Evolutionary conservation across 2,113 vertebrate species (phyloP).

Genomic region (Lethenteron camtschaticum): DNA sequence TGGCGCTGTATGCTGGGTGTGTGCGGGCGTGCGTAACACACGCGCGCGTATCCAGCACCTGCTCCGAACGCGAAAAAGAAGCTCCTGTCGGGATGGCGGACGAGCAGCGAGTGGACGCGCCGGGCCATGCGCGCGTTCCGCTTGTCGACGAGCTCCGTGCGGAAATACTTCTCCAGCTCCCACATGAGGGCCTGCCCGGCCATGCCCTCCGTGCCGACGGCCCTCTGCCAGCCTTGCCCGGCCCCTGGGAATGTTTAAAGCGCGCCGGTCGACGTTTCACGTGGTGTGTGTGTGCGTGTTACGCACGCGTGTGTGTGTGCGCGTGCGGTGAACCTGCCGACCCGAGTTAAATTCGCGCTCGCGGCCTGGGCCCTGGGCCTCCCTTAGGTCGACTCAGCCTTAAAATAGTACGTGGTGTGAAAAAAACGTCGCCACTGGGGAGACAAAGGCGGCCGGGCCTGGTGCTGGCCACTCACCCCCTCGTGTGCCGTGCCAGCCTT

Average conservation of each 20-base stretch:
- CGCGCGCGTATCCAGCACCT: conserved; percentile 25
- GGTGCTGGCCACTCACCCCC: too few species aligned
- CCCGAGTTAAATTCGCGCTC: too few species aligned
- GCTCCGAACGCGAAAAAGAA: conserved; percentile 96
- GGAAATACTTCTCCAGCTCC: conserved; percentile 95
- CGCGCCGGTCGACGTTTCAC: conserved; percentile 19
- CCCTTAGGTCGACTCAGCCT: too few species aligned
- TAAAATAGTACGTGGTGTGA: too few species aligned
- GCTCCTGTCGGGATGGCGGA: conserved; percentile 52
- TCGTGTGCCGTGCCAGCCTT: too few species aligned
- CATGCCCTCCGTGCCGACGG: conserved; percentile 13
- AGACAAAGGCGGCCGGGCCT: too few species aligned
- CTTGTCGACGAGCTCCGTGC: conserved; percentile 94
- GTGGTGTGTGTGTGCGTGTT: not conserved
- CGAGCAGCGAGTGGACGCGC: conserved; percentile 55
- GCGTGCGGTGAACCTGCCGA: not conserved
- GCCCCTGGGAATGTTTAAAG: conserved; percentile 88
- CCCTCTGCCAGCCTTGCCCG: conserved; percentile 18
- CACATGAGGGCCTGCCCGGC: conserved; percentile 52
- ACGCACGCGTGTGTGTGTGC: not conserved
- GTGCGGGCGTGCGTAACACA: too few species aligned
- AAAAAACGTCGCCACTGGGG: too few species aligned
- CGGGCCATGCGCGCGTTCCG: conserved; percentile 85
- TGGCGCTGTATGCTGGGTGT: too few species aligned
- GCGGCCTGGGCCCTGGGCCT: too few species aligned